Evolutionary conservation across 2,888 invertebrate genomes (phyloP).

Genomic region (Mylabris sibirica): DNA sequence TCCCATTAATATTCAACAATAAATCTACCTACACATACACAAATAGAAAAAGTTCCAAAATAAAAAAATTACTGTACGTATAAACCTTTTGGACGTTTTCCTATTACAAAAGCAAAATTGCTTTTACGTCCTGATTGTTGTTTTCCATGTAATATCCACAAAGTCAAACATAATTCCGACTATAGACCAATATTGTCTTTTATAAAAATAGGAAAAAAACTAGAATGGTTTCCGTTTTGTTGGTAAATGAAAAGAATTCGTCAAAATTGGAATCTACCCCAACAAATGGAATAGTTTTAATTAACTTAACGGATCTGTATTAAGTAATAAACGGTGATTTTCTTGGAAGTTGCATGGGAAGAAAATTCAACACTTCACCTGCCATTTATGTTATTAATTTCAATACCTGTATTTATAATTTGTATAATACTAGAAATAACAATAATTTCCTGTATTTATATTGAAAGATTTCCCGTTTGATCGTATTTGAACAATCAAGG

Average conservation of each 20-base stretch:
- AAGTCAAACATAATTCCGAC: not conserved
- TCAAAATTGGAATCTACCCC: not conserved
- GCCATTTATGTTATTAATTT: not conserved
- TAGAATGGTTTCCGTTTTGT: not conserved
- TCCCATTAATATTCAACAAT: conserved; percentile 2
- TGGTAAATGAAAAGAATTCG: too few relatives aligned
- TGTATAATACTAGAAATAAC: not conserved
- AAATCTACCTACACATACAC: not conserved
- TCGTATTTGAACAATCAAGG: conserved; percentile 9
- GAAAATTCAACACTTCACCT: not conserved
- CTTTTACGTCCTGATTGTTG: not conserved
- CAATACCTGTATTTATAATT: not conserved
- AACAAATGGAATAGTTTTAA: too few relatives aligned
- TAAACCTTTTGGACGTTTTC: not conserved
- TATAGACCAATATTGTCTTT: not conserved
- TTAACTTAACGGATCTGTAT: not conserved
- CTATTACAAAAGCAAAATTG: not conserved
- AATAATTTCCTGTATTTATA: not conserved
- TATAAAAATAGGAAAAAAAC: not conserved
- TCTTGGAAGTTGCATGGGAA: not conserved
- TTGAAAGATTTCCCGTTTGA: not conserved
- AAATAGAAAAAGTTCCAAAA: not conserved
- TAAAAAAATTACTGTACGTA: not conserved
- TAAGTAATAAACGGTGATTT: not conserved
- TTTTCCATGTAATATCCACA: not conserved